Base-by-base conservation (phyloP, 2,888 invertebrate genomes). In the Pyrrhia umbra region DNA sequence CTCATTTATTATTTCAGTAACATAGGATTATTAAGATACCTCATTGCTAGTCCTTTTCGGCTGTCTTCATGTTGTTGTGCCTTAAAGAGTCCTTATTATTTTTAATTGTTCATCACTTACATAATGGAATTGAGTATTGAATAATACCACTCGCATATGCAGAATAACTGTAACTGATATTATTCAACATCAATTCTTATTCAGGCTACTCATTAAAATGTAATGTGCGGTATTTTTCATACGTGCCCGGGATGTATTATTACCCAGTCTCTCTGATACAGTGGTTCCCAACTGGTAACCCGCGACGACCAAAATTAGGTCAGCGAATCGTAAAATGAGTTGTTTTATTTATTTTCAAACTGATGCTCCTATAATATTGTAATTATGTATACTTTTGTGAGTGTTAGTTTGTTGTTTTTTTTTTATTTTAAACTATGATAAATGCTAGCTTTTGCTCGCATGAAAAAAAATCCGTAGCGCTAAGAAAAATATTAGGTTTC, bases 221-320 rank as follows among this genome's bases (percentile, higher is more conserved):
- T 25, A 20, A 66, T 61, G 16, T 40, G 71, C 16, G 68, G 37
- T 20, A 67, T 76, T 73, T 78, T 52, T 23, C 40, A 27, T 42
- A 54, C 58, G 55, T 52, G 63, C 15, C 20, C 30, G n/a, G 60
- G 8, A 18, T 61, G 56, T 54, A 43, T 46, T 70, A 70, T 71
- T 61, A 39, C 45, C 25, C 54, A 59, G 21, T 23, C 55, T 39
- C 30, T 20, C 40, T 4, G 8, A 20, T 42, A 13, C 42, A 42
- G 20, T 13, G 42, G 18, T n/a, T 34, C 34, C 9, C 42, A 42
- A 20, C 20, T 20, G 42, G 20, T 42, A 6, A 18, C 13, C 13
- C 42, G 34, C 34, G n/a, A 34, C 13, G n/a, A 34, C 34, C 34
- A 5, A 34, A 34, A 34, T n/a, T 34, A 34, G 34, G 34, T 34